Evolutionary conservation across 2,797 vertebrate species (phyloP).

Genomic region (Xiphophorus birchmanni): DNA sequence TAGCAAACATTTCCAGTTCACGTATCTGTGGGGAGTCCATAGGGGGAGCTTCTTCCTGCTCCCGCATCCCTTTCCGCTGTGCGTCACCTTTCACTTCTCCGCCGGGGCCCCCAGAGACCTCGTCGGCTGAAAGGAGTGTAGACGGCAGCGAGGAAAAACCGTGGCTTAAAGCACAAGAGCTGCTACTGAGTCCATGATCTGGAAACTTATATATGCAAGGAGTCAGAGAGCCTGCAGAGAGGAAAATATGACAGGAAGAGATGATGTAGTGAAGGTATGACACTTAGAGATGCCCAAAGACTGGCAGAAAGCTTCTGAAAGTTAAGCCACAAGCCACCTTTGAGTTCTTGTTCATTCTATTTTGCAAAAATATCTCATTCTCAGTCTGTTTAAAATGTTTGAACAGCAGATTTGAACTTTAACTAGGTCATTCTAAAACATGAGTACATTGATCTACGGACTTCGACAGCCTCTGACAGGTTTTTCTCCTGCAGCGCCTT

Average conservation of each 20-base stretch:
- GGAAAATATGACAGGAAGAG: not conserved
- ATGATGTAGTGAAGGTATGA: constrained; percentile 13
- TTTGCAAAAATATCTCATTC: not conserved
- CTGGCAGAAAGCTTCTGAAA: not conserved
- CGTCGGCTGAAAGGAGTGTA: constrained; percentile 87
- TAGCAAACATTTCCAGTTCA: constrained; percentile 97
- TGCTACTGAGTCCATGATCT: constrained; percentile 85
- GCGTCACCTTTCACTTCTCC: constrained; percentile 90
- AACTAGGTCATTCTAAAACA: not conserved
- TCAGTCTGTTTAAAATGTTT: not conserved
- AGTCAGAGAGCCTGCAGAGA: constrained; percentile 85
- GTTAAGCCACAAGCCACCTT: not conserved
- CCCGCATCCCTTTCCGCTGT: constrained; percentile 86
- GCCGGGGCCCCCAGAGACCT: constrained; percentile 68
- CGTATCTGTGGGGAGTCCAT: constrained; percentile 97
- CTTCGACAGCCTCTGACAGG: not conserved
- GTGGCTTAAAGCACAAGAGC: constrained; percentile 88
- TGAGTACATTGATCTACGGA: not conserved
- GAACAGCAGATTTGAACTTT: not conserved
- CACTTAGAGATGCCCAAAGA: constrained; percentile 23
- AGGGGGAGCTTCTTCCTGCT: constrained; percentile 87
- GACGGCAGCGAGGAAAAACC: constrained; percentile 88
- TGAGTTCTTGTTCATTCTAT: not conserved
- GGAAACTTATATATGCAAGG: constrained; percentile 97
- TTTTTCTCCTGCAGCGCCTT: not conserved